Evolutionary conservation across 2,888 invertebrate species (phyloP).

Genomic region (Drosophila rubida): DNA sequence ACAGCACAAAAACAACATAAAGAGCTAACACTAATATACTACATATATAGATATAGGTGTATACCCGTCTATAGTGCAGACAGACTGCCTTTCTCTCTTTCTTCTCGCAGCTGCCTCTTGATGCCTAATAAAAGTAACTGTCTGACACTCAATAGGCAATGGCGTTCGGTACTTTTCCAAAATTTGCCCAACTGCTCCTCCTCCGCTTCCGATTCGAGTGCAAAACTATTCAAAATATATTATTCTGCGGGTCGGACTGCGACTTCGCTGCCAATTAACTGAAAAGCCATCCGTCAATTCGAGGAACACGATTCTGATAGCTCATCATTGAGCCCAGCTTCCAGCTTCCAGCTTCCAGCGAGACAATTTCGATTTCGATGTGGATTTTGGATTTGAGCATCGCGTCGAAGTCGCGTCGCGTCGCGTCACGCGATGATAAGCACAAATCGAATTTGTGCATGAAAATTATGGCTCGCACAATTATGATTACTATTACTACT

Average conservation of each 20-base stretch:
- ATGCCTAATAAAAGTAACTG: constrained; percentile 3
- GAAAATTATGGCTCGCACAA: constrained; percentile 46
- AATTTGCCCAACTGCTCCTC: constrained; percentile 43
- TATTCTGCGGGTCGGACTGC: constrained; percentile 35
- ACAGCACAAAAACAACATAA: constrained; percentile 22
- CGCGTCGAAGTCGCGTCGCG: background rate
- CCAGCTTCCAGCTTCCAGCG: constrained; percentile 42
- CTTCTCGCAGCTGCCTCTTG: background rate
- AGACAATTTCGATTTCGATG: background rate
- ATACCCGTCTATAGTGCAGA: background rate
- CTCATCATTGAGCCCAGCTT: constrained; percentile 46
- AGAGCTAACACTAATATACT: background rate
- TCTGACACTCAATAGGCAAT: background rate
- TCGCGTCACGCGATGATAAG: constrained; percentile 74
- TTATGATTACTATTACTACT: constrained; percentile 38
- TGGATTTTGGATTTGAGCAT: constrained; percentile 1
- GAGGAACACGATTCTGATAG: constrained; percentile 58
- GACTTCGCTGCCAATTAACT: constrained; percentile 55
- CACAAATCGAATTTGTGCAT: constrained; percentile 75
- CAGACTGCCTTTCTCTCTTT: background rate
- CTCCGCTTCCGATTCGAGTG: constrained; percentile 6
- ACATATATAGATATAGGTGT: constrained; percentile 7
- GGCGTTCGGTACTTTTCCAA: constrained; percentile 12
- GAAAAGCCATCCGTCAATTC: constrained; percentile 58
- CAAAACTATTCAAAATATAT: constrained; percentile 25